phyloP scores from a whole-genome alignment of 2,888 invertebrate genomes.

The Hoplodrina blanda region DNA sequence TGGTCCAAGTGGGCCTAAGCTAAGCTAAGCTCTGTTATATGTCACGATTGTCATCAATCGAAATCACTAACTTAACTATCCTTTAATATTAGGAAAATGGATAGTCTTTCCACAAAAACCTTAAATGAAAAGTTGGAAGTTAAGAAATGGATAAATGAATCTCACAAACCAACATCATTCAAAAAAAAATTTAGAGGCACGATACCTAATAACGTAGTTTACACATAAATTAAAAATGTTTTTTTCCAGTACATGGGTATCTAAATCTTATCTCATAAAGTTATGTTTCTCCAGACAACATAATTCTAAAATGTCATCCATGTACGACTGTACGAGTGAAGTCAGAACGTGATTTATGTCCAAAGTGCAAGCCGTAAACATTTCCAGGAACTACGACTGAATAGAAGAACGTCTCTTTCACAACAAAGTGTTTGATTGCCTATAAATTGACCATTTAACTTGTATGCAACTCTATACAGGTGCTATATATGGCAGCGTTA shows the following conservation, averaged over 20 bases:
- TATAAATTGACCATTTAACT: slow-evolving; percentile 28
- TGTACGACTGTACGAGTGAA: not conserved
- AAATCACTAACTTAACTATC: no score
- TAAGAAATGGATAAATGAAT: no score
- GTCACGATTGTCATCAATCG: no score
- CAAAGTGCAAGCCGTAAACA: slow-evolving; percentile 20
- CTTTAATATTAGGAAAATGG: no score
- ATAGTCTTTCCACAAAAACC: no score
- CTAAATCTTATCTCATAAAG: not conserved
- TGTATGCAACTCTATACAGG: slow-evolving; percentile 31
- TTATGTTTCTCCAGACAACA: not conserved
- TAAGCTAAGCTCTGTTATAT: no score
- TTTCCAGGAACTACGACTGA: slow-evolving; percentile 27
- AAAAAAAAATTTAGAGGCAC: not conserved
- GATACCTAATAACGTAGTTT: not conserved
- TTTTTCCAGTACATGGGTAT: not conserved
- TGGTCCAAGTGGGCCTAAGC: no score
- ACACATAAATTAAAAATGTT: not conserved
- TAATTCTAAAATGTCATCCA: not conserved
- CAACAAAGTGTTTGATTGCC: slow-evolving; percentile 39
- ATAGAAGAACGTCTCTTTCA: slow-evolving; percentile 19
- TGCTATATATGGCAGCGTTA: slow-evolving; percentile 26
- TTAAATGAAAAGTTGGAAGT: no score
- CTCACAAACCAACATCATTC: no score
- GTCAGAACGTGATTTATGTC: slow-evolving; percentile 28